phyloP scores from a whole-genome alignment of 1,140 invertebrate genomes.

The Augochlora pura region DNA sequence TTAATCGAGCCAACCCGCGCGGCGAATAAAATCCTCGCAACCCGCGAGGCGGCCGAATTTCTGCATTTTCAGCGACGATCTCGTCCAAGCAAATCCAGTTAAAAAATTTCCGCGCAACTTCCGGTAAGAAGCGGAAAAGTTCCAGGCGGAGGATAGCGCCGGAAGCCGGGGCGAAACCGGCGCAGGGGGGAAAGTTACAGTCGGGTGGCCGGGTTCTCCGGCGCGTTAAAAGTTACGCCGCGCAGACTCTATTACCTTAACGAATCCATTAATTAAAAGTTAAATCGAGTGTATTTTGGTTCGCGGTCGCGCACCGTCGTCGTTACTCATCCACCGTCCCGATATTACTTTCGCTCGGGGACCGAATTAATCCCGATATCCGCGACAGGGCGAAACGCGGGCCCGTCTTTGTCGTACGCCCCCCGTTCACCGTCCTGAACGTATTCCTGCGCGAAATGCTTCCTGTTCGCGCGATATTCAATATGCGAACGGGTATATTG shows the following conservation, averaged over 20 bases:
- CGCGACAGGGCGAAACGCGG: not conserved
- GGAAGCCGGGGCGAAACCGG: not conserved
- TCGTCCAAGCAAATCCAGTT: too few relatives aligned
- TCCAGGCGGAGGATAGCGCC: not conserved
- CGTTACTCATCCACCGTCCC: slow-evolving; percentile 24
- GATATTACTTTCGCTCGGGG: slow-evolving; percentile 29
- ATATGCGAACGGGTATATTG: not conserved
- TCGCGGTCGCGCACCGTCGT: not conserved
- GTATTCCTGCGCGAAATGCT: not conserved
- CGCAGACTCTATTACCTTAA: slow-evolving; percentile 35
- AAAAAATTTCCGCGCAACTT: too few relatives aligned
- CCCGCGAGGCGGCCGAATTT: too few relatives aligned
- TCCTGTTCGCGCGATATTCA: slow-evolving; percentile 2
- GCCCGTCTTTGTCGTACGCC: too few relatives aligned
- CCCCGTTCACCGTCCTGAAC: not conserved
- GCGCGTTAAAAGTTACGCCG: slow-evolving; percentile 19
- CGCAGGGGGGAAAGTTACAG: slow-evolving; percentile 1
- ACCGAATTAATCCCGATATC: slow-evolving; percentile 20
- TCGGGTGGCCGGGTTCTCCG: not conserved
- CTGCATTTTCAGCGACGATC: too few relatives aligned
- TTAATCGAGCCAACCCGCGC: too few relatives aligned
- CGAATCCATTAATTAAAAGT: slow-evolving; percentile 51
- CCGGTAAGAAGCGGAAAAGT: not conserved
- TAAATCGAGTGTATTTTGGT: slow-evolving; percentile 42
- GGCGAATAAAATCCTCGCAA: too few relatives aligned